Percentiles rank a stretch among this genome's conserved stretches.
Conservation (phyloP, 2,113 vertebrate species). For the Lutjanus erythropterus region DNA sequence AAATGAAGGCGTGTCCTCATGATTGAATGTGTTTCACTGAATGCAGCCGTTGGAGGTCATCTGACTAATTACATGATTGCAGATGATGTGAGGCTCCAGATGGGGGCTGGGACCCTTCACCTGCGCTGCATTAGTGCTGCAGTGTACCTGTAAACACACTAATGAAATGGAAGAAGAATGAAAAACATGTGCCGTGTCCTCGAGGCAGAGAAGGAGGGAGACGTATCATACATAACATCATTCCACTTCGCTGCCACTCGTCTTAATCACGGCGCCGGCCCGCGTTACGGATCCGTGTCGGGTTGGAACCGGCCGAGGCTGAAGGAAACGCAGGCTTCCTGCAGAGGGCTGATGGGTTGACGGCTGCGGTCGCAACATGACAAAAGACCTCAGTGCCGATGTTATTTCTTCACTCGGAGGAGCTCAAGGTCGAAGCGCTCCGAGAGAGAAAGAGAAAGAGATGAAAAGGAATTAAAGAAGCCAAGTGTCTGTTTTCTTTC, state of each 20-base stretch:
- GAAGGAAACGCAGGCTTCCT: conserved; percentile 4
- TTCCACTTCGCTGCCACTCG: conserved; percentile 1
- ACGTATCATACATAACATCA: neutral
- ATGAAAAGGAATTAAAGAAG: conserved; percentile 46
- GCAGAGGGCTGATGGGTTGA: conserved; percentile 17
- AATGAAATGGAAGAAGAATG: conserved; percentile 13
- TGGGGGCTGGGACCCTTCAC: conserved; percentile 19
- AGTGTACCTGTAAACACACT: conserved; percentile 7
- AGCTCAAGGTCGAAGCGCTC: conserved; percentile 54
- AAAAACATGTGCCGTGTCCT: neutral
- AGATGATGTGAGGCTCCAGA: neutral
- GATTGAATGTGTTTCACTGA: neutral
- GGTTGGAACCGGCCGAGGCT: conserved; percentile 11
- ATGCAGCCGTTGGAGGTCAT: conserved; percentile 10
- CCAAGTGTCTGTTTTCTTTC: conserved; percentile 16
- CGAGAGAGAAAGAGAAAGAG: conserved; percentile 9
- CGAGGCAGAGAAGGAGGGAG: neutral
- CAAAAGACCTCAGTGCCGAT: conserved; percentile 47
- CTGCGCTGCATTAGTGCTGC: conserved; percentile 28
- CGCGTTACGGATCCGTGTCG: neutral
- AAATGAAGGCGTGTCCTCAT: too few species aligned
- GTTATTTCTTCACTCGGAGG: conserved; percentile 9
- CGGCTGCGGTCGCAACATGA: conserved; percentile 41
- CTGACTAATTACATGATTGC: conserved; percentile 13
- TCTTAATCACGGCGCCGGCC: conserved; percentile 15